Percentiles rank a stretch among this genome's conserved stretches.
Conservation (phyloP, 2,888 invertebrate species). For the Hydroisotoma schaefferi region DNA sequence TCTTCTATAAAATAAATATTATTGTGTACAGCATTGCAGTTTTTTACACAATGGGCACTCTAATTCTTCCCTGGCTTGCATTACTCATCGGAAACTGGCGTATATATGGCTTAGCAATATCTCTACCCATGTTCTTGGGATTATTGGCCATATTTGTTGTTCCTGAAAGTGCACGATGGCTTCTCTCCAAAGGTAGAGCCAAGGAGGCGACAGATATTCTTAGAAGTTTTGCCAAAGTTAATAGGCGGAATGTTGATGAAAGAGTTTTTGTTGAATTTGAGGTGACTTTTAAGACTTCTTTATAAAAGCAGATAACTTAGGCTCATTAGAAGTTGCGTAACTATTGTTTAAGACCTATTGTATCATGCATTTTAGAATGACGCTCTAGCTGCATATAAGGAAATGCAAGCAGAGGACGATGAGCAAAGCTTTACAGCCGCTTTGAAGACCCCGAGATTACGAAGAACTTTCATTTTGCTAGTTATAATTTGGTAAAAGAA, state of each 20-base stretch:
- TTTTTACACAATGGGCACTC: slow-evolving; percentile 78
- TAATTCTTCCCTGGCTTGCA: slow-evolving; percentile 79
- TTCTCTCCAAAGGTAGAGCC: slow-evolving; percentile 78
- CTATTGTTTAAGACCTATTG: not conserved
- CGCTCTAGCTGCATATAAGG: slow-evolving; percentile 54
- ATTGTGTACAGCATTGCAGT: slow-evolving; percentile 63
- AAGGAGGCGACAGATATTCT: slow-evolving; percentile 74
- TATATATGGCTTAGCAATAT: slow-evolving; percentile 70
- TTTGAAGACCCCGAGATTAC: slow-evolving; percentile 71
- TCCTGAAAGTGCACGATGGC: slow-evolving; percentile 81
- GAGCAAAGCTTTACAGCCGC: slow-evolving; percentile 77
- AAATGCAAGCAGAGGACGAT: slow-evolving; percentile 58
- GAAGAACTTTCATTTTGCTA: slow-evolving; percentile 71
- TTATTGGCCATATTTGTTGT: slow-evolving; percentile 44
- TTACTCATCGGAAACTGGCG: slow-evolving; percentile 76
- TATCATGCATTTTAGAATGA: slow-evolving; percentile 58
- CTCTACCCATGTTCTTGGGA: slow-evolving; percentile 63
- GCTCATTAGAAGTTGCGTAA: not conserved
- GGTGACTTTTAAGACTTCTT: slow-evolving; percentile 53
- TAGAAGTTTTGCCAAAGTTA: slow-evolving; percentile 74
- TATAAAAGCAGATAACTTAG: not conserved
- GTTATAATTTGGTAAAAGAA: slow-evolving; percentile 70
- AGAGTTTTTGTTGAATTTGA: slow-evolving; percentile 70
- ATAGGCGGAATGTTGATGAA: slow-evolving; percentile 69
- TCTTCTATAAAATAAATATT: not conserved